Base-by-base conservation (phyloP, 2,113 vertebrate genomes). In the Dasyprocta punctata region DNA sequence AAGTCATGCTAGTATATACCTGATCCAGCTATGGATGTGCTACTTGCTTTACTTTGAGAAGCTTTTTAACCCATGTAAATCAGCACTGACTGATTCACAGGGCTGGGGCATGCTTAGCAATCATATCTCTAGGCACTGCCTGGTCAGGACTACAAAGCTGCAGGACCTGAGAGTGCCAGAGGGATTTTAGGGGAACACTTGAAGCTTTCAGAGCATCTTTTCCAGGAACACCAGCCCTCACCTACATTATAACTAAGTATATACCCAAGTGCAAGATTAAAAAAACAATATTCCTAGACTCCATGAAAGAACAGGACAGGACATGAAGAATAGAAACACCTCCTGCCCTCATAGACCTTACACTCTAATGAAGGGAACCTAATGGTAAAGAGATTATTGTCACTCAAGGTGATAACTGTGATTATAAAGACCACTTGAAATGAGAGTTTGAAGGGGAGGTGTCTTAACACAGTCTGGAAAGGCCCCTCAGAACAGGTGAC, bases 281-380 rank as follows among this genome's bases (percentile, higher is more conserved):
- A 41, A 44, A 89, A 89, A 78, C n/a, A n/a, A 63, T 28, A 90
- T 91, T 89, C n/a, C 90, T 80, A 75, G 26, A 41, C 67, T 94
- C 41, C 38, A 44, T 90, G 92, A 94, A 95, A 82, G 63, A 60
- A 69, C 44, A 41, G 44, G 78, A 92, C 24, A 87, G 26, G 49
- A 73, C 88, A 84, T 38, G 88, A 78, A 49, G 30, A 82, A 78
- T 12, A 96, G 69, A 96, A 56, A 65, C 7, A 67, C 17, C 41
- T 36, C 28, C 67, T 86, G 26, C 71, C 78, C 47, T 93, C 86
- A 56, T 12, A 78, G 63, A 92, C 38, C 44, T 89, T 94, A 88
- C n/a, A 90, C 63, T 63, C 19, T 54, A 54, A 36, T 36, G 30
- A 94, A 30, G 75, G 47, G 88, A 73, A 94, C 12, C 44, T 44